A percentile compares a stretch with the other conserved stretches of the same genome.
These are phyloP conservation scores for Acronicta alni DNA, from an alignment of 2,888 invertebrate genomes.

Conservation along the genomic window DNA sequence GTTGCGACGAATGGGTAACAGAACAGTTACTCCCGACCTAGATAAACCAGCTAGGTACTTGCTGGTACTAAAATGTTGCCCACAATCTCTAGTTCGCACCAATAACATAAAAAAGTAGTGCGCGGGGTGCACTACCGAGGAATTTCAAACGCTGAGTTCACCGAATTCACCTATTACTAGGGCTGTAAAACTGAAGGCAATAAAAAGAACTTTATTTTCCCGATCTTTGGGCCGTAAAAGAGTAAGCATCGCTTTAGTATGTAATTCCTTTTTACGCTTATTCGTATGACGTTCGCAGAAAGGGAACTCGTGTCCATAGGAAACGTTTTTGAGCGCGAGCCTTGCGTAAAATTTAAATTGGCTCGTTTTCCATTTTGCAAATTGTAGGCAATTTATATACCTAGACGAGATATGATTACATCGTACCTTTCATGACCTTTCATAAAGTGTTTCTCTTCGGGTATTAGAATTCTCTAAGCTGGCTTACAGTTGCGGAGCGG, in stretches of 20 bases:
- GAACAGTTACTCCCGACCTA: conserved; percentile 42
- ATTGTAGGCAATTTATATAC: conserved; percentile 49
- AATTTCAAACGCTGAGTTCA: conserved; percentile 66
- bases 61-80: conserved; percentile 30
- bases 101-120: conserved; percentile 36
- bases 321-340: conserved; percentile 54
- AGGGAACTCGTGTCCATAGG: conserved; percentile 63
- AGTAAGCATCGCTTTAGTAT: conserved; percentile 80
- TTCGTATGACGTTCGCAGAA: conserved; percentile 69
- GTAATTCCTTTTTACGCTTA: conserved; percentile 76
- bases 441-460: conserved; percentile 31
- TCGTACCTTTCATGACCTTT: conserved; percentile 14
- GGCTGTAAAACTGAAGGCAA: conserved; percentile 77
- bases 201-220: conserved; percentile 82
- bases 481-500: conserved; percentile 26
- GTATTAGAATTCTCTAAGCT: conserved; percentile 30
- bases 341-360: conserved; percentile 72
- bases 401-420: conserved; percentile 42
- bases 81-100: conserved; percentile 23
- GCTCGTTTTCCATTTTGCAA: conserved; percentile 61
- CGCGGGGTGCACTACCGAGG: conserved; percentile 40
- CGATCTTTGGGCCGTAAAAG: conserved; percentile 79
- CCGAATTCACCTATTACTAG: conserved; percentile 75
- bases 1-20: conserved; percentile 34
- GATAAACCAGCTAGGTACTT: conserved; percentile 26